Evolutionary conservation across 2,113 vertebrate genomes (phyloP).

Genomic region (Corythaeola cristata): DNA sequence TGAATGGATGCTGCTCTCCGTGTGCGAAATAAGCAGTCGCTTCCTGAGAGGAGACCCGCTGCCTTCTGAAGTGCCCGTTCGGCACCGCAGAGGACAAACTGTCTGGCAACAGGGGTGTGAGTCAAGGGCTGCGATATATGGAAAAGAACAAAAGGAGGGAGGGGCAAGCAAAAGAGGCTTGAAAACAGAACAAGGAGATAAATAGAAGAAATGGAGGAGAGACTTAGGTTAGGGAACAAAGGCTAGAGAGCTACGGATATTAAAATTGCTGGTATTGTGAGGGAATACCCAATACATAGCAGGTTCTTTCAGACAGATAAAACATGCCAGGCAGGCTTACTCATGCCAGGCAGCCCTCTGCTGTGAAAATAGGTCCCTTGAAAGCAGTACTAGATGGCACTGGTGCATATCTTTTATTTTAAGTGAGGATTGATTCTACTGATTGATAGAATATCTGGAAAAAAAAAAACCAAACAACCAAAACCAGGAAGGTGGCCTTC

Average conservation of each 20-base stretch:
- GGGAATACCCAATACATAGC: background rate
- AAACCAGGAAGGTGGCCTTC: background rate
- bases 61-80: constrained; percentile 13
- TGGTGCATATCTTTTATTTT: background rate
- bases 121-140: background rate
- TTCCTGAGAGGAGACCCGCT: background rate
- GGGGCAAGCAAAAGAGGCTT: background rate
- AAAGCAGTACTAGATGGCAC: background rate
- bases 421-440: background rate
- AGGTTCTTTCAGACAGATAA: background rate
- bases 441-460: background rate
- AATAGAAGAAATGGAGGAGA: background rate
- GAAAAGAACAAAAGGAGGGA: constrained; percentile 6
- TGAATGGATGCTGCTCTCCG: background rate
- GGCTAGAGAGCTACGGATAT: background rate
- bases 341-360: background rate
- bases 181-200: background rate
- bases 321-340: background rate
- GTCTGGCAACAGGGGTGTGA: constrained; percentile 20
- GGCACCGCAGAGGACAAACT: constrained; percentile 14
- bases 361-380: background rate
- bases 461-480: background rate
- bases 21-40: constrained; percentile 1
- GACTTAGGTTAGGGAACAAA: background rate
- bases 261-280: background rate